Evolutionary conservation across 2,113 vertebrate genomes (phyloP).

Genomic region (Balaenoptera acutorostrata): DNA sequence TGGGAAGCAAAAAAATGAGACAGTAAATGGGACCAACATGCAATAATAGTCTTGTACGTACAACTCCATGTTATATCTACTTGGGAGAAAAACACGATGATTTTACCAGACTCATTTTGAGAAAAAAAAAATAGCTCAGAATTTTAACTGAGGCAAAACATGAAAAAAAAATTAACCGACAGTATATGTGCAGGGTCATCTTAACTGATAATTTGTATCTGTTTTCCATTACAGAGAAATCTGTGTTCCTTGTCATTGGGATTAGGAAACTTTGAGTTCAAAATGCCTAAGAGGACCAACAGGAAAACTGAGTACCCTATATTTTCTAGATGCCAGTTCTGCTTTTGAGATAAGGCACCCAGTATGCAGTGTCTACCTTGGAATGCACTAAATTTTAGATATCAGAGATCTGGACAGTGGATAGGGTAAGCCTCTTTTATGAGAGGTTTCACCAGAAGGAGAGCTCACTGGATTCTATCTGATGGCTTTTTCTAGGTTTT

Average conservation of each 20-base stretch:
- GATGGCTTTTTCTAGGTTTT: constrained; percentile 29
- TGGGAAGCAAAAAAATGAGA: not conserved
- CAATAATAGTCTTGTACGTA: not conserved
- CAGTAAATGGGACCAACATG: not conserved
- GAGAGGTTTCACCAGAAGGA: constrained; percentile 25
- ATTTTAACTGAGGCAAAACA: not conserved
- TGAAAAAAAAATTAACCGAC: not conserved
- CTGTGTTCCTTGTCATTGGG: not conserved
- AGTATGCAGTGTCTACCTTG: not conserved
- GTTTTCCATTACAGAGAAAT: not conserved
- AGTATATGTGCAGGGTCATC: not conserved
- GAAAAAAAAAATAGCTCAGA: not conserved
- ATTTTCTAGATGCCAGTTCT: not conserved
- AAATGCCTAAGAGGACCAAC: not conserved
- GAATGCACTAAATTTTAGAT: constrained; percentile 34
- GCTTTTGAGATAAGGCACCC: constrained; percentile 4
- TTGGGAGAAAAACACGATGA: not conserved
- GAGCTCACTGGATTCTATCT: not conserved
- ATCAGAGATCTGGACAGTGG: not conserved
- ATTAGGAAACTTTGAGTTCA: not conserved
- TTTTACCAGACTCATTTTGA: not conserved
- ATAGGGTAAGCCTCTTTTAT: not conserved
- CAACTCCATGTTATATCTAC: not conserved
- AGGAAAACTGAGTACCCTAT: not conserved
- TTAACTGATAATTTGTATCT: not conserved